Percentiles rank a stretch among this genome's conserved stretches.
These are phyloP conservation scores for Sebastes cheni DNA, from an alignment of 2,797 vertebrate species.

Conservation along the genomic window DNA sequence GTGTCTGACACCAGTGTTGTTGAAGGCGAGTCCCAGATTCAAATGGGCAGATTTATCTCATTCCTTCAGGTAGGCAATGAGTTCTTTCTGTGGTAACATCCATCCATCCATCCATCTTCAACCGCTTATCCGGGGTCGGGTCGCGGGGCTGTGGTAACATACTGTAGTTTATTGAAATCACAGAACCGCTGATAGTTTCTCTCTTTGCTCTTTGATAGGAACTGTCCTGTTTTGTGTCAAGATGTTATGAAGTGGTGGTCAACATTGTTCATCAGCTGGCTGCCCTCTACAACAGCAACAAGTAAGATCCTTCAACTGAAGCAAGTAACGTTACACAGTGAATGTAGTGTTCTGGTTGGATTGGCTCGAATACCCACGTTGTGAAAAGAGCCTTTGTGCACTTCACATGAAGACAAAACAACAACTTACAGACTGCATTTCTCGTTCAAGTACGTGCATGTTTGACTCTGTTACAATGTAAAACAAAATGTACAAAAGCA, in stretches of 20 bases:
- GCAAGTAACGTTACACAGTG: background rate
- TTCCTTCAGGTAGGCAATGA: conserved; percentile 89
- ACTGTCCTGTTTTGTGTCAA: conserved; percentile 95
- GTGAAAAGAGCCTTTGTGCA: background rate
- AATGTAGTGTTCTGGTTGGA: background rate
- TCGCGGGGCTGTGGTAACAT: fast-evolving
- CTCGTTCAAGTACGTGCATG: background rate
- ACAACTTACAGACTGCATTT: background rate
- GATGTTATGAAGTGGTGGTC: conserved; percentile 96
- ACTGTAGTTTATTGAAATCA: background rate
- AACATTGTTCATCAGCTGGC: conserved; percentile 96
- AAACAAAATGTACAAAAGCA: background rate
- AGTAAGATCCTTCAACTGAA: conserved; percentile 73
- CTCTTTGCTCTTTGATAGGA: conserved; percentile 80
- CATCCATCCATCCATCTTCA: too few species aligned
- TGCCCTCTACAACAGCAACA: conserved; percentile 95
- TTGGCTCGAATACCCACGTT: background rate
- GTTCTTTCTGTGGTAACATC: background rate
- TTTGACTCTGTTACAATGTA: background rate
- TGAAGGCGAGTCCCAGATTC: conserved; percentile 96
- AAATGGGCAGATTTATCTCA: conserved; percentile 97
- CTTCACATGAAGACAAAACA: background rate
- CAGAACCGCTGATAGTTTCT: background rate
- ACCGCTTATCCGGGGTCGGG: too few species aligned
- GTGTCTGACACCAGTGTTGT: conserved; percentile 91